A percentile compares a stretch with the other conserved stretches of the same genome.
phyloP scores from a whole-genome alignment of 1,140 invertebrate genomes.

The Panagrolaimus sp. region DNA sequence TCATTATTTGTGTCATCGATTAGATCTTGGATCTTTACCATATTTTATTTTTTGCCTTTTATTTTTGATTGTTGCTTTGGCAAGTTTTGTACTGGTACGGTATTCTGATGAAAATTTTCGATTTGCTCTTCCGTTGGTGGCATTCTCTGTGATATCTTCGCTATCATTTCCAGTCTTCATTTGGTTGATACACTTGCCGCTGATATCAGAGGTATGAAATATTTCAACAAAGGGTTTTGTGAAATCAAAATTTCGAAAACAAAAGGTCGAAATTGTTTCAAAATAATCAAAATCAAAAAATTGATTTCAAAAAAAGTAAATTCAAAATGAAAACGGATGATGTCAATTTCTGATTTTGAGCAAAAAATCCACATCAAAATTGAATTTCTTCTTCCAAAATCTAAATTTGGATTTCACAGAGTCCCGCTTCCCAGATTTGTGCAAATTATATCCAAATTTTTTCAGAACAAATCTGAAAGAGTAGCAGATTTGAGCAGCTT shows the following conservation, averaged over 20 bases:
- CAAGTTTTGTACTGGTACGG: conserved; percentile 49
- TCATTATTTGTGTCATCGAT: conserved; percentile 48
- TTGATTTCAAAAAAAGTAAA: too few relatives aligned
- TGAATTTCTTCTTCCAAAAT: too few relatives aligned
- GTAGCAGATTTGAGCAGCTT: conserved; percentile 37
- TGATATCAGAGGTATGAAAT: conserved; percentile 43
- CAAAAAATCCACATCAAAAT: too few relatives aligned
- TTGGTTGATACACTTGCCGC: conserved; percentile 46
- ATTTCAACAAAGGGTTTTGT: too few relatives aligned
- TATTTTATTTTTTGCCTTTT: conserved; percentile 39
- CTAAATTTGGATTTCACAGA: too few relatives aligned
- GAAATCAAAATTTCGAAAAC: too few relatives aligned
- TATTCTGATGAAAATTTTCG: conserved; percentile 43
- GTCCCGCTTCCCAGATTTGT: not conserved
- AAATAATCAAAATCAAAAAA: too few relatives aligned
- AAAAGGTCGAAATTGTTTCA: too few relatives aligned
- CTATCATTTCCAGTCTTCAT: conserved; percentile 45
- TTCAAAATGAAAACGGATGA: too few relatives aligned
- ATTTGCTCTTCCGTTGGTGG: conserved; percentile 36
- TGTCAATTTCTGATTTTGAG: too few relatives aligned
- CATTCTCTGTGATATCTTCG: conserved; percentile 48
- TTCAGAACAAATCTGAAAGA: conserved; percentile 34
- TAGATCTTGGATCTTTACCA: conserved; percentile 16
- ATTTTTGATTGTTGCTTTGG: conserved; percentile 40
- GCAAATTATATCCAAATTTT: conserved; percentile 10